Base-by-base conservation (phyloP, 2,113 vertebrate genomes). In the Suricata suricatta region DNA sequence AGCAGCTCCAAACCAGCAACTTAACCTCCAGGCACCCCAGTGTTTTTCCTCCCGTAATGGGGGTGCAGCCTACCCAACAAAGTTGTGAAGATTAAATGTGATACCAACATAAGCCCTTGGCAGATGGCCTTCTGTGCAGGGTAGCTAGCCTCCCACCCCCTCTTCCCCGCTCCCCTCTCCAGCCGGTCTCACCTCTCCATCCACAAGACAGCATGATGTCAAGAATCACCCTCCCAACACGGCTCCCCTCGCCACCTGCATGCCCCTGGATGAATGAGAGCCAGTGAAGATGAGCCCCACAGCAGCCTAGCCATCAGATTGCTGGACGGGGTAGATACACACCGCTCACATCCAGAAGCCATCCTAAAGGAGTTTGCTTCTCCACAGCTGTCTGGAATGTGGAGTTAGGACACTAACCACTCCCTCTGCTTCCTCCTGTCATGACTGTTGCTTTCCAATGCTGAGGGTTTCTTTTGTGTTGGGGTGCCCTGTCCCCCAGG, bases 271-370 rank as follows among this genome's bases (percentile, higher is more conserved):
- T n/a, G 54, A 60, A 23, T 15, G 7, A n/a, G 81, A 52, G 41
- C 54, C 88, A 38, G 1, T 17, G 79, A 19, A 35, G 29, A 54
- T 44, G n/a, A 72, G 31, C 21, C 29, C 52, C n/a, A 29, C 54
- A 33, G 27, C 19, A 35, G 60, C 6, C n/a, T 8, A n/a, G 35
- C 14, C 31, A 19, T 7, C 35, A 2, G 0, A 3, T 2, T 5
- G 5, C 71, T 47, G n/a, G n/a, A 17, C 16, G 5, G 33, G 50
- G 25, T 2, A 27, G 21, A 25, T 3, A 27, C 64, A 50, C 88
- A 60, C 41, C 29, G 8, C 38, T 63, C 9, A 2, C 12, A n/a
- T 38, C 50, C 41, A 7, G 38, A 76, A 88, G 38, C 35, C 31
- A 1, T n/a, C 88, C 33, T 25, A 60, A 47, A 47, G 14, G 19